Evolutionary conservation across 2,797 vertebrate species (phyloP), one percentile per base, ranked within the genome.

Genomic region (Merluccius polli): DNA sequence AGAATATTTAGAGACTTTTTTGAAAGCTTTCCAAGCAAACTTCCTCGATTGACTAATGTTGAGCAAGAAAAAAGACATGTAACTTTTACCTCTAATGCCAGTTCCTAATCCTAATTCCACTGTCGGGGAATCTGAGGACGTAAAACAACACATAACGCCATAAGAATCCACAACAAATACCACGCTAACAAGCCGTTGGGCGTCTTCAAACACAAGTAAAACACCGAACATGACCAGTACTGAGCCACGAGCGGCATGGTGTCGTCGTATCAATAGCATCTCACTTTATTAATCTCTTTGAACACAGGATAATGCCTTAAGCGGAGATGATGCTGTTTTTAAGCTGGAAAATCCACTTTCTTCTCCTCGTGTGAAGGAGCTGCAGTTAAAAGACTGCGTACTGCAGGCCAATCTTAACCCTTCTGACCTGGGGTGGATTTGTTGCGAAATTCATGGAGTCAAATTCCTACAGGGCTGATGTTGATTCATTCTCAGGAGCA

Each of bases 391-490:
- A 84, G 85, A 83, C 84, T 83, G 79, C 87, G 24, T 78, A 85
- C 94, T 92, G 89, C 80, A 89, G 93, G 94, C 94, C 92, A 91
- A 76, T 89, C 89, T 94, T 93, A 92, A 87, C 92, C 92, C 59
- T 24, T 79, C 89, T 92, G 91, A 94, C 93, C 92, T 91, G 79
- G 13, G 83, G 85, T 80, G 90, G 89, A 90, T 93, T 89, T 92
- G 90, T 90, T 88, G 85, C 82, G 89, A 89, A 90, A 87, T 52
- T 74, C 76, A 0, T 77, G 83, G 83, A 87, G 67, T 30, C 87
- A 89, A 86, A 90, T 86, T 93, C 92, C 87, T 86, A 65, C 27
- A 78, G 88, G 87, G 86, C 90, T 85, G 84, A 90, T 87, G 89
- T 90, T 81, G 86, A 90, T 91, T 71, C 88, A 87, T 92, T 92